phyloP scores from a whole-genome alignment of 2,888 invertebrate species.

The Agrotis clavis region DNA sequence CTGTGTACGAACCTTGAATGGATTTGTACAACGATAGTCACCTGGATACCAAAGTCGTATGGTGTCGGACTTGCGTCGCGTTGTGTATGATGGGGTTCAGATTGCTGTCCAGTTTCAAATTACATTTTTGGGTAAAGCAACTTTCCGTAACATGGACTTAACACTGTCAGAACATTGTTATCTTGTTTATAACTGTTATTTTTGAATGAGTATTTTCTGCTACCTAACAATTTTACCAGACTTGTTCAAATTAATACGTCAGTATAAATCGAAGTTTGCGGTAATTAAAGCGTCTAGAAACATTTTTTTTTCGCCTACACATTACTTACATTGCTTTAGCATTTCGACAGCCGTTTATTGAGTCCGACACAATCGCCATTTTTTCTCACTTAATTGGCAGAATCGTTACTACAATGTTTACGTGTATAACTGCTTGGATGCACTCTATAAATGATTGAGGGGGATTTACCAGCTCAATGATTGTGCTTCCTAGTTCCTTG shows the following conservation, averaged over 20 bases:
- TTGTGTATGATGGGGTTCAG: background rate
- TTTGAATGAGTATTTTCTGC: background rate
- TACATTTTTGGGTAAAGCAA: background rate
- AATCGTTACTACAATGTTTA: conserved; percentile 42
- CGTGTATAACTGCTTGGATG: conserved; percentile 24
- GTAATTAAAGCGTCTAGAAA: background rate
- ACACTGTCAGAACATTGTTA: no score
- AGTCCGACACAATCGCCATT: conserved; percentile 28
- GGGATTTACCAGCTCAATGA: conserved; percentile 21
- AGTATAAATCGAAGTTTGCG: background rate
- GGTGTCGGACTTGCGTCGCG: no score
- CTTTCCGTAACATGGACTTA: no score
- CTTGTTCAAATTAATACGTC: background rate
- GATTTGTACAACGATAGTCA: no score
- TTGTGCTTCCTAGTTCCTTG: conserved; percentile 43
- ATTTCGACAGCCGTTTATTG: conserved; percentile 48
- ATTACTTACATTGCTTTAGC: conserved; percentile 9
- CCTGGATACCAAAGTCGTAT: no score
- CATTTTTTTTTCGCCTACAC: no score
- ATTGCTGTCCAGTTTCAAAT: background rate
- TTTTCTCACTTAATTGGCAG: conserved; percentile 43
- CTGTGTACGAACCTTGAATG: no score
- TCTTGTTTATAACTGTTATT: background rate
- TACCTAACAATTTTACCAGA: background rate
- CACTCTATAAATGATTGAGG: conserved; percentile 8